Conservation (phyloP, 1,140 invertebrate genomes). For the Sitophilus oryzae region DNA sequence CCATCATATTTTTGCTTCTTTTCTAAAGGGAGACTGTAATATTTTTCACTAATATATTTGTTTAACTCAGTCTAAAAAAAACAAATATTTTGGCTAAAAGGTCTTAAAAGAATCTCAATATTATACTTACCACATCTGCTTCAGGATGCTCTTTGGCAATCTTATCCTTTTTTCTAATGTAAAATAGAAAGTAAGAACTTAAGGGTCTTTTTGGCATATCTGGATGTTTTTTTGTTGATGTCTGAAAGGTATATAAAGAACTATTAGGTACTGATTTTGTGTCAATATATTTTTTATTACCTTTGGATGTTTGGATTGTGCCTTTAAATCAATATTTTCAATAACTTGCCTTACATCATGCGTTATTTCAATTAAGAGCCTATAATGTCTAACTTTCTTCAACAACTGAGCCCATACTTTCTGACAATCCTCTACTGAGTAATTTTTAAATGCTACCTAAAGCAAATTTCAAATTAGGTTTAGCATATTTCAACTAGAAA, state of each 20-base stretch:
- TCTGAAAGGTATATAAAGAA: too few relatives aligned
- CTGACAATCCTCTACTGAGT: conserved; percentile 45
- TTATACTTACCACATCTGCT: conserved; percentile 43
- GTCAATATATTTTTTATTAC: too few relatives aligned
- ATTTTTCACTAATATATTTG: conserved; percentile 46
- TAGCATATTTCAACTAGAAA: conserved; percentile 4
- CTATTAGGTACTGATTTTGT: conserved; percentile 1
- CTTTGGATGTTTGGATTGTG: conserved; percentile 17
- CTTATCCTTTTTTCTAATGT: conserved; percentile 46
- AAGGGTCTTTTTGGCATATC: conserved; percentile 49
- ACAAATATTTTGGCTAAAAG: conserved; percentile 6
- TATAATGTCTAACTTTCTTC: conserved; percentile 44
- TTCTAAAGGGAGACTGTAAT: conserved; percentile 44
- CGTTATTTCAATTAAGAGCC: conserved; percentile 47
- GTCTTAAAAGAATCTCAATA: too few relatives aligned
- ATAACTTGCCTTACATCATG: conserved; percentile 48
- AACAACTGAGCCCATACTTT: conserved; percentile 44
- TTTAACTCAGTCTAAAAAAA: conserved; percentile 43
- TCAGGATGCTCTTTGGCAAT: conserved; percentile 44
- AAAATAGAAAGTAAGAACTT: conserved; percentile 48
- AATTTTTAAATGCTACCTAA: conserved; percentile 45
- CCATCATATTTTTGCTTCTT: conserved; percentile 45
- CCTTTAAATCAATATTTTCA: conserved; percentile 36
- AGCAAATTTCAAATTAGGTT: conserved; percentile 7
- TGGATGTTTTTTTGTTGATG: conserved; percentile 43